Percentiles rank a stretch among this genome's conserved stretches.
phyloP scores from a whole-genome alignment of 2,888 invertebrate genomes.

The Pherbina coryleti region DNA sequence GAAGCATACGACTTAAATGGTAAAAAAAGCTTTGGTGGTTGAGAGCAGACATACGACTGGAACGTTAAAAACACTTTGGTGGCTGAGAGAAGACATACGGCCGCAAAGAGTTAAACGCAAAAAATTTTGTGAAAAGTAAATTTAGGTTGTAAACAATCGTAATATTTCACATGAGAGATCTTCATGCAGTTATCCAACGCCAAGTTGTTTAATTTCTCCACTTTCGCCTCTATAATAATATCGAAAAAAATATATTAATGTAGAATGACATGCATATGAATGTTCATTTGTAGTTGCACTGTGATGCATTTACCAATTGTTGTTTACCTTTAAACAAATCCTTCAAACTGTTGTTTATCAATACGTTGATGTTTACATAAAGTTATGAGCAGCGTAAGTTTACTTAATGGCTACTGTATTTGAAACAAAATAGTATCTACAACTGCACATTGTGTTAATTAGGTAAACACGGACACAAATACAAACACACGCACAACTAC shows the following conservation, averaged over 20 bases:
- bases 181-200: too few relatives aligned
- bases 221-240: too few relatives aligned
- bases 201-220: too few relatives aligned
- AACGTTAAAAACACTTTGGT: too few relatives aligned
- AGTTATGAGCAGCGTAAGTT: conserved; percentile 6
- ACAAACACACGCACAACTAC: not conserved
- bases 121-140: too few relatives aligned
- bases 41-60: too few relatives aligned
- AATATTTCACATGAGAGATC: too few relatives aligned
- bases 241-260: not conserved
- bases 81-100: too few relatives aligned
- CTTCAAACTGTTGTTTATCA: conserved; percentile 6
- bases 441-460: conserved; percentile 9
- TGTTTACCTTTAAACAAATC: conserved; percentile 21
- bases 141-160: too few relatives aligned
- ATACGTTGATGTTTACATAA: conserved; percentile 1
- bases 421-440: not conserved
- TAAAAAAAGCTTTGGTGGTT: too few relatives aligned
- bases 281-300: not conserved
- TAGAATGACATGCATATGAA: not conserved
- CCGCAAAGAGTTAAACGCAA: too few relatives aligned
- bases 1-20: too few relatives aligned
- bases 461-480: not conserved
- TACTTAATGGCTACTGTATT: not conserved
- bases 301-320: not conserved